Percentiles rank a stretch among this genome's conserved stretches.
Evolutionary conservation across 2,797 vertebrate genomes (phyloP).

Genomic region (Rhinogobio ventralis): DNA sequence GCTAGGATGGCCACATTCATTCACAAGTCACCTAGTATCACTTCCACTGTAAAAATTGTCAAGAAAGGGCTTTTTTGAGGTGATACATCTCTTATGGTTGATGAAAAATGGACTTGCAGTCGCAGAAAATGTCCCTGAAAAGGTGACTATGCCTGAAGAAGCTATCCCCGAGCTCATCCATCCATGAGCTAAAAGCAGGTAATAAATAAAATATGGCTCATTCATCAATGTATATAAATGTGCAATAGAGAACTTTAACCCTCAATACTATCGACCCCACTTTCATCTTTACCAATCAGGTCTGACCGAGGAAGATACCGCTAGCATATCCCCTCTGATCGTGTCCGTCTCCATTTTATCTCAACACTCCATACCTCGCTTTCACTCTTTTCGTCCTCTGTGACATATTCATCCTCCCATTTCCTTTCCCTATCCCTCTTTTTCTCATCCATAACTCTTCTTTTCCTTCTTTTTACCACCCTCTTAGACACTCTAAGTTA

Average conservation of each 20-base stretch:
- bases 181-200: constrained; percentile 44
- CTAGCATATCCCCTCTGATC: constrained; percentile 71
- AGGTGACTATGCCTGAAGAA: constrained; percentile 40
- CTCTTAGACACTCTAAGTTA: constrained; percentile 45
- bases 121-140: constrained; percentile 45
- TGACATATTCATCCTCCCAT: constrained; percentile 59
- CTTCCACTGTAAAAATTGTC: constrained; percentile 4
- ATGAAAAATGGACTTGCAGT: constrained; percentile 36
- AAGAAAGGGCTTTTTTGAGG: neutral
- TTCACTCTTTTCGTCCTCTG: constrained; percentile 35
- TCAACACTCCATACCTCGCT: constrained; percentile 46
- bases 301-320: constrained; percentile 66
- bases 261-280: constrained; percentile 41
- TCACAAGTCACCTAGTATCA: neutral
- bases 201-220: constrained; percentile 52
- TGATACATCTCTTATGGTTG: constrained; percentile 32
- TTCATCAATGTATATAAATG: constrained; percentile 44
- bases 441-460: constrained; percentile 62
- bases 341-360: constrained; percentile 67
- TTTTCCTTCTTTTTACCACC: constrained; percentile 37
- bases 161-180: constrained; percentile 28
- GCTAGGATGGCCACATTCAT: neutral
- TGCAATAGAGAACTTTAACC: constrained; percentile 43
- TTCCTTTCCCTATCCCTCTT: constrained; percentile 64
- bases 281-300: constrained; percentile 30